Conservation (phyloP, 2,113 vertebrate genomes). For the Gracilinanus agilis region DNA sequence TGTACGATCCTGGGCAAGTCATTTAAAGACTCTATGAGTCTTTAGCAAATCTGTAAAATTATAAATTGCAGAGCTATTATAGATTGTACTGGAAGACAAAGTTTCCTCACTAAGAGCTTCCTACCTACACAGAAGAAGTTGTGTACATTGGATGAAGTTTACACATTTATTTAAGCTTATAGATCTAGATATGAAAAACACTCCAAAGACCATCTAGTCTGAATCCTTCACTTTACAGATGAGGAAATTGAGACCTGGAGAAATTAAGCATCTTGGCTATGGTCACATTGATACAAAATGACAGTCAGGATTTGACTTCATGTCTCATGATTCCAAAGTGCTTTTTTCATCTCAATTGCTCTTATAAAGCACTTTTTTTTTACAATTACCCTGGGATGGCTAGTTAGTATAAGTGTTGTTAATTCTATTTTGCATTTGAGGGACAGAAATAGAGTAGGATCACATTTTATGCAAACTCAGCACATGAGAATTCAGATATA, state of each 20-base stretch:
- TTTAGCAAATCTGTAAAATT: not conserved
- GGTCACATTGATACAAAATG: not conserved
- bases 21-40: not conserved
- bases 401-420: not conserved
- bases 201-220: not conserved
- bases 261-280: not conserved
- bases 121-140: not conserved
- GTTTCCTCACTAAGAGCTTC: not conserved
- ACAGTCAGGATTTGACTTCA: not conserved
- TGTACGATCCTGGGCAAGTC: not conserved
- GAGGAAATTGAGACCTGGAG: not conserved
- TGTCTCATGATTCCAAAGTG: not conserved
- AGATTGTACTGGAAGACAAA: not conserved
- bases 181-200: not conserved
- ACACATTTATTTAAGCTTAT: not conserved
- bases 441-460: no score
- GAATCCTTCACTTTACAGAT: not conserved
- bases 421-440: not conserved
- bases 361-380: not conserved
- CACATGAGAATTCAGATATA: no score
- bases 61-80: not conserved
- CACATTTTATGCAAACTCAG: no score
- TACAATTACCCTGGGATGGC: not conserved
- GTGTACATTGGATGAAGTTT: not conserved
- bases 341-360: not conserved